Percentiles rank a stretch among this genome's conserved stretches.
These are phyloP conservation scores for Ianthella basta DNA, from an alignment of 37 sponge, comb jelly and placozoan genomes.

Conservation along the genomic window DNA sequence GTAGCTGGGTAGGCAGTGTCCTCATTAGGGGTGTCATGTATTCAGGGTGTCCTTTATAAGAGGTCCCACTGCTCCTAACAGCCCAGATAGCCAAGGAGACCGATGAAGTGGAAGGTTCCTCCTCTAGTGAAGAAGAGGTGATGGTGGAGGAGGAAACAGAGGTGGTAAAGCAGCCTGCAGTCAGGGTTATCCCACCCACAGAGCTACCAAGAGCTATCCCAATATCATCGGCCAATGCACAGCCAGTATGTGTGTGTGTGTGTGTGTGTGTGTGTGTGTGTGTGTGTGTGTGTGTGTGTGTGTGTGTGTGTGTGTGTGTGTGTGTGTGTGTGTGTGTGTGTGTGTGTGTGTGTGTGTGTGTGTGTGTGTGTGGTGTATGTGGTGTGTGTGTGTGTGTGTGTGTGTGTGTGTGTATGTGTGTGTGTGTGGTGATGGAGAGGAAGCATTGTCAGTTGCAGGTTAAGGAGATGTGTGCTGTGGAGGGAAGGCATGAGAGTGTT, in stretches of 20 bases:
- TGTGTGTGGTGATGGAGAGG: too few species aligned
- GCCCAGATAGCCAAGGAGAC: background rate
- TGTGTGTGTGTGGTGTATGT: slow-evolving; percentile 51
- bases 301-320: slow-evolving; percentile 29
- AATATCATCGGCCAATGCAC: background rate
- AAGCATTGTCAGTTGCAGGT: background rate
- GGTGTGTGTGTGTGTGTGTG: slow-evolving; percentile 44
- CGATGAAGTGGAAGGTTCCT: slow-evolving; percentile 17
- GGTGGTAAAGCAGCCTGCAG: slow-evolving; percentile 3
- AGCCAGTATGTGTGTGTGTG: background rate
- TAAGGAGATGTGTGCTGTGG: slow-evolving; percentile 15
- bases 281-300: slow-evolving; percentile 1
- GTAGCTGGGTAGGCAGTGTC: too few species aligned
- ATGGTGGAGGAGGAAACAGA: slow-evolving; percentile 18
- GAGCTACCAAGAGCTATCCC: background rate
- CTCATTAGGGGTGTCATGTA: too few species aligned
- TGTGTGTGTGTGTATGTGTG: slow-evolving; percentile 50
- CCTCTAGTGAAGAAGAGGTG: slow-evolving; percentile 29
- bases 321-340: background rate
- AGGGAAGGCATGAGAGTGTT: slow-evolving; percentile 29
- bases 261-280: background rate
- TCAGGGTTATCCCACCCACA: background rate
- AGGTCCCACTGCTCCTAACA: too few species aligned
- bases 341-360: slow-evolving; percentile 39
- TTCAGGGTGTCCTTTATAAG: too few species aligned